Evolutionary conservation across 2,113 vertebrate species (phyloP), one percentile per base, ranked within the genome.

Genomic region (Tupaia tana): DNA sequence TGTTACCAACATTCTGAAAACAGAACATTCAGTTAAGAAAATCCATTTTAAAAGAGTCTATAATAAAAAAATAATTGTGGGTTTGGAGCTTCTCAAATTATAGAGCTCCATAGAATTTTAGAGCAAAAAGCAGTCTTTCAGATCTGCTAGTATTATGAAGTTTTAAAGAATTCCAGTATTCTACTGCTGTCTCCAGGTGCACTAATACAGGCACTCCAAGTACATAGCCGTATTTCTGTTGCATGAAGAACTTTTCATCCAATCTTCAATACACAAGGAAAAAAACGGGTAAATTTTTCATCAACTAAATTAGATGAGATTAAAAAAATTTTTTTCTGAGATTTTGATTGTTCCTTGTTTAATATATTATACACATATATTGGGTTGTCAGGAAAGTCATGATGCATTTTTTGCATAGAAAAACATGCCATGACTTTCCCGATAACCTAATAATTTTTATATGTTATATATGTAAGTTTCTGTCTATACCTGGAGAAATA

Each of bases 1-100:
- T 74, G 10, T 63, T 71, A 61, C 66, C 69, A 70, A n/a, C 19
- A 11, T 80, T 69, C 3, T 71, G 16, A 12, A 63, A 94, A 87
- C 8, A 73, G 54, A 93, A 52, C 24, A 24, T 79, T 93, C 69
- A 80, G n/a, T 85, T 90, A 90, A 87, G 29, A 6, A 92, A 85
- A 31, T 90, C 7, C 34, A 64, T 74, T 73, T 86, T 84, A 19
- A 95, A 66, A 84, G 14, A 13, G 10, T 84, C 31, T 73, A 3
- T 67, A 11, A 19, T 67, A 19, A 70, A 69, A 58, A 82, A 85
- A 27, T 52, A 31, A 64, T 58, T 64, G 31, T 71, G n/a, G 20
- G 4, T 70, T 63, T 77, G 20, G 9, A 69, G 16, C 18, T 74
- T 73, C 66, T 91, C 31, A 69, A 66, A 71, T 83, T 87, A 61